A percentile compares a stretch with the other conserved stretches of the same genome.
These are phyloP conservation scores for Perizoma flavofasciatum DNA, from an alignment of 2,888 invertebrate genomes.

Conservation along the genomic window DNA sequence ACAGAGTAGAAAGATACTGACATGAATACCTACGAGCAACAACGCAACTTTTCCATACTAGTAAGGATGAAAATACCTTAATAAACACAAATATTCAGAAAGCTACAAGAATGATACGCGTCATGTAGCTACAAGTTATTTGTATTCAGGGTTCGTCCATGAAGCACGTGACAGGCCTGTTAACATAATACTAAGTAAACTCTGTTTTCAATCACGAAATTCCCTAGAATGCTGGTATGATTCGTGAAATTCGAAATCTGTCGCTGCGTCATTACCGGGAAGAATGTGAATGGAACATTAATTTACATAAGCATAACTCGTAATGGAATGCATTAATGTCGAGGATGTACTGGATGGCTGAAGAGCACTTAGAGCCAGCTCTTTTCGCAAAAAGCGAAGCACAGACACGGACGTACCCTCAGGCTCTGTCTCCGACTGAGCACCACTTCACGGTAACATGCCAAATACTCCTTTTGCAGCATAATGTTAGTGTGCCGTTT, in stretches of 20 bases:
- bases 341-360: slow-evolving; percentile 51
- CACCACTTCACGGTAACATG: slow-evolving; percentile 48
- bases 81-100: slow-evolving; percentile 39
- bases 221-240: slow-evolving; percentile 52
- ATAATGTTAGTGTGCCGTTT: slow-evolving; percentile 12
- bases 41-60: slow-evolving; percentile 9
- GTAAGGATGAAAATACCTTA: slow-evolving; percentile 17
- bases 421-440: slow-evolving; percentile 42
- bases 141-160: slow-evolving; percentile 70
- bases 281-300: slow-evolving; percentile 56
- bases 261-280: slow-evolving; percentile 45
- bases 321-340: slow-evolving; percentile 70
- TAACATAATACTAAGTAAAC: slow-evolving; percentile 70
- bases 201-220: slow-evolving; percentile 71
- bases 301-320: slow-evolving; percentile 61
- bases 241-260: slow-evolving; percentile 50
- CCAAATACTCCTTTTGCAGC: slow-evolving; percentile 38
- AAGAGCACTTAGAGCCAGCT: slow-evolving; percentile 57
- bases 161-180: slow-evolving; percentile 65
- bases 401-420: slow-evolving; percentile 52
- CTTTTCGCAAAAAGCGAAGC: slow-evolving; percentile 57
- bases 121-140: slow-evolving; percentile 55
- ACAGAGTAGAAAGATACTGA: too few species aligned
- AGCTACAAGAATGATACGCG: slow-evolving; percentile 59
- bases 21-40: neutral